Base-by-base conservation (phyloP, 2,797 vertebrate species). In the Hyperoplus lanceolatus region DNA sequence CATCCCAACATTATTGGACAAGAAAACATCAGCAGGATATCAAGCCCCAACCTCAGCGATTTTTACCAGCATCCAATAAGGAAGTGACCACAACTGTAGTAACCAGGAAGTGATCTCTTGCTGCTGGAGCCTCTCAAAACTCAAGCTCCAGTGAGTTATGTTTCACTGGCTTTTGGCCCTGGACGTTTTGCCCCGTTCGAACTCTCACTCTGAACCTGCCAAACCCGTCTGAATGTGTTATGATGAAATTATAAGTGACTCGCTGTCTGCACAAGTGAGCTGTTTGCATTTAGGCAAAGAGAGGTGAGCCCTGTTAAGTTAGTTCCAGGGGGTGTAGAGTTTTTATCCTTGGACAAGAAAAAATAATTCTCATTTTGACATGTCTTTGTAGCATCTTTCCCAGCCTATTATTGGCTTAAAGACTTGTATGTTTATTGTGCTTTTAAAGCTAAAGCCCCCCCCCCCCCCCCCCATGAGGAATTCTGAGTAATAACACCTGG, bases 241-340 rank as follows among this genome's bases (percentile, higher is more conserved):
- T 82, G 69, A 82, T 89, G 84, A 61, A 89, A 86, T 83, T 59
- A 86, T 76, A 36, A 10, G 1, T 42, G 69, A 59, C 41, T 77
- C 15, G 0, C 61, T 53, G 58, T 72, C 84, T 80, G 61, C n/a
- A 80, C 69, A 53, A 69, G 67, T 1, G 51, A 65, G 59, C 49
- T 43, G 45, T 62, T 78, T 65, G 74, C 8, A 9, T 70, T 60
- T 80, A 77, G 0, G 14, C 29, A 29, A 29, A 29, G 13, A 43
- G 13, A 60, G 5, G 16, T 68, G 43, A 80, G 56, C 21, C 38
- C 7, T 66, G 8, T 46, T 45, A 54, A 58, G 50, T 18, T 57
- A 29, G 54, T 2, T 8, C 38, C 6, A n/a, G 56, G 43, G 29
- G 29, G 29, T 15, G 64, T 16, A 18, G 4, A 29, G 3, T n/a